These are phyloP conservation scores for Drosophila ananassae DNA, from an alignment of 1,140 invertebrate genomes.

Conservation along the genomic window DNA sequence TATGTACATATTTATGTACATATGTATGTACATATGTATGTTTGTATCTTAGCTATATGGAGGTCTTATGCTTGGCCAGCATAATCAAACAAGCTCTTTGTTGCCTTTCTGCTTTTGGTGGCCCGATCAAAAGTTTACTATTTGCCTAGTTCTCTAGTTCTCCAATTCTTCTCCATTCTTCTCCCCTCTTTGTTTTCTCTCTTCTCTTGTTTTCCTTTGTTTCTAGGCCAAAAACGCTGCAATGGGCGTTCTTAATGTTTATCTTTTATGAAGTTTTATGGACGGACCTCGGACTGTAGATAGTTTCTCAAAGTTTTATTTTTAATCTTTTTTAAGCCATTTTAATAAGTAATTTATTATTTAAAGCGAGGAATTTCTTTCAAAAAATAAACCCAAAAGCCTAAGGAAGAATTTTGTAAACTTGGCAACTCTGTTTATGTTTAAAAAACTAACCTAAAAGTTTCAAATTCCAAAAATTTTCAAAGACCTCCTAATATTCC, in stretches of 20 bases:
- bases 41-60: constrained; percentile 1
- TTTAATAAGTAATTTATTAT: no score
- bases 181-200: background rate
- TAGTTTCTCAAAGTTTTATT: constrained; percentile 3
- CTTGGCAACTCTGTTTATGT: background rate
- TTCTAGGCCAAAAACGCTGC: constrained; percentile 45
- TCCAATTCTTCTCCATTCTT: constrained; percentile 8
- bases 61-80: constrained; percentile 41
- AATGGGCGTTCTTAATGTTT: constrained; percentile 44
- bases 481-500: constrained; percentile 24
- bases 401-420: no score
- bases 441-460: background rate
- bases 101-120: constrained; percentile 13
- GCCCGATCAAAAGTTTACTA: constrained; percentile 10
- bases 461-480: constrained; percentile 8
- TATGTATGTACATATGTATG: constrained; percentile 6
- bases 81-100: constrained; percentile 47
- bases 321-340: background rate
- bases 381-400: no score
- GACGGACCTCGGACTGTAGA: constrained; percentile 24
- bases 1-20: constrained; percentile 7
- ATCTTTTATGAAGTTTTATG: constrained; percentile 35
- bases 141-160: constrained; percentile 22
- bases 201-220: constrained; percentile 1
- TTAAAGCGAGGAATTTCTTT: no score